These are phyloP conservation scores for Cichladusa arquata DNA, from an alignment of 2,113 vertebrate genomes.

Conservation along the genomic window DNA sequence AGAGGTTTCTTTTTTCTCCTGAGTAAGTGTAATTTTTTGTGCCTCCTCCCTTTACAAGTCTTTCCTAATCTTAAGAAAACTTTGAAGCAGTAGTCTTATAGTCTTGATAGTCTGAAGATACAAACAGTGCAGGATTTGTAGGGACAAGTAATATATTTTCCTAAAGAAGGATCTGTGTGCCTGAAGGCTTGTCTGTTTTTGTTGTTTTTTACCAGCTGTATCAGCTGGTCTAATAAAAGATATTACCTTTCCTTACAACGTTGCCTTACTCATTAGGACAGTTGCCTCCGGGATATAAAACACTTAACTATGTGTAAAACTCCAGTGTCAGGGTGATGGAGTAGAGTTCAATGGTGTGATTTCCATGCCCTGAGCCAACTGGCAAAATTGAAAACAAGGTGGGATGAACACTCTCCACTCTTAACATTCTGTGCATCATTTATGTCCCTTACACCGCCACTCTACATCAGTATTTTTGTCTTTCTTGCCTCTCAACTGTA, in stretches of 20 bases:
- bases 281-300: background rate
- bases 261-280: background rate
- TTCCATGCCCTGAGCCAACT: background rate
- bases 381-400: background rate
- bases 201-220: background rate
- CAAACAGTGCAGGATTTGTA: background rate
- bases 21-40: background rate
- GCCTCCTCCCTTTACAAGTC: background rate
- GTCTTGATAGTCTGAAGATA: background rate
- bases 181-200: background rate
- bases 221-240: conserved; percentile 18
- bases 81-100: background rate
- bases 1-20: background rate
- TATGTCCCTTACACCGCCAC: background rate
- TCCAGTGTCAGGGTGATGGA: background rate
- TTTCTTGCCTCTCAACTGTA: background rate
- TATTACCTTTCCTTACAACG: background rate
- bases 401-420: background rate
- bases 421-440: background rate
- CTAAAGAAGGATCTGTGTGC: background rate
- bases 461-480: background rate
- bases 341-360: background rate
- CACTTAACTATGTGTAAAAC: background rate
- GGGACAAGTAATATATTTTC: background rate
- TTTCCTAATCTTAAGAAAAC: background rate